Base-by-base conservation (phyloP, 2,888 invertebrate species). In the Tolmerus cingulatus region DNA sequence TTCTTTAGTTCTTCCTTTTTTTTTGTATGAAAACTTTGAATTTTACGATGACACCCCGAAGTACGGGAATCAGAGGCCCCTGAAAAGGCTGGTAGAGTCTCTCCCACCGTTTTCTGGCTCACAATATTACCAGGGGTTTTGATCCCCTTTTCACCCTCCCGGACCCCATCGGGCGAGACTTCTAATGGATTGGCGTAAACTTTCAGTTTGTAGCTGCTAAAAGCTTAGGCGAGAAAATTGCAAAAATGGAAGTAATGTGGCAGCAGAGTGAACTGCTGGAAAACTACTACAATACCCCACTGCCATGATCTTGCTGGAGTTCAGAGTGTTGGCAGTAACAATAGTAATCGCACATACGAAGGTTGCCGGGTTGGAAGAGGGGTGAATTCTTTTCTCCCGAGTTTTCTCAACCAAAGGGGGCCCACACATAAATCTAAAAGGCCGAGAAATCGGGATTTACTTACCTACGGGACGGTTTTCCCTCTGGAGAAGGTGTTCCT, bases 111-210 rank as follows among this genome's bases (percentile, higher is more conserved):
- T 12, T 23, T 66, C 3, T 14, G 7, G 4, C 66, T 27, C 66
- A 23, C 66, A 2, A 66, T 66, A 66, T 66, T 66, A 27, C 66
- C 27, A 9, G 19, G 27, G n/a, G 7, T n/a, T 51, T 46, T 16
- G 4, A 16, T 55, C 66, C 66, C 27, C 23, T n/a, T 66, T 27
- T 66, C 2, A 19, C 12, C 66, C 23, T 1, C 66, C 66, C 66
- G 81, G n/a, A 57, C 37, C 37, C 34, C 82, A 82, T 9, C 27
- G 74, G 5, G 40, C 8, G 16, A 40, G 66, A 51, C 82, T 46
- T 74, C 74, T 85, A 85, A 85, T 85, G 85, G 85, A 85, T 85
- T 85, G 85, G 85, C 74, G 85, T 85, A 85, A 85, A 85, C 85
- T 85, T 85, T 85, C 46, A 85, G 85, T 74, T 74, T 46, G 66